Evolutionary conservation across 2,888 invertebrate species (phyloP).

Genomic region (Julus scandinavius): DNA sequence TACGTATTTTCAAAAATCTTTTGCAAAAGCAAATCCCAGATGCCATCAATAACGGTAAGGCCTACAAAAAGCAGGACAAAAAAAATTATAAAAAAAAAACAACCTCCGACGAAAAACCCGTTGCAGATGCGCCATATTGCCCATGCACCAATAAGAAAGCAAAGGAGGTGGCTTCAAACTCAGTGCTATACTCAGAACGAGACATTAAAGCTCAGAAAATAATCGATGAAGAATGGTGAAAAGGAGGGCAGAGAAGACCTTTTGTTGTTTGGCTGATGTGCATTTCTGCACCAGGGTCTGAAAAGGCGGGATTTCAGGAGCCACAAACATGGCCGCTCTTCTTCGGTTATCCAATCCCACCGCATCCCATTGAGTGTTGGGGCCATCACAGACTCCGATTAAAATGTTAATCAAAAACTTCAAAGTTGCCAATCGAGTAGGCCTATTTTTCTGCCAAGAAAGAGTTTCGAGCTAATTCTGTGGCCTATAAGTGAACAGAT

Average conservation of each 20-base stretch:
- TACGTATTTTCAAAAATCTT: neutral
- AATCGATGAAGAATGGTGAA: conserved; percentile 48
- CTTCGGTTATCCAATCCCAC: neutral
- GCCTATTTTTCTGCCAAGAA: neutral
- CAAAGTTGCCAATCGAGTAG: neutral
- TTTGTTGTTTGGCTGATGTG: conserved; percentile 30
- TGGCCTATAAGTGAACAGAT: neutral
- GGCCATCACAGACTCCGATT: neutral
- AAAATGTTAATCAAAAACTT: neutral
- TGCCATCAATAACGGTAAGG: conserved; percentile 6
- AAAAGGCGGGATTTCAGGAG: conserved; percentile 39
- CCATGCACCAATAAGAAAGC: neutral
- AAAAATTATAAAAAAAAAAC: neutral
- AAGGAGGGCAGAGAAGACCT: conserved; percentile 38
- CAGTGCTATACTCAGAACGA: neutral
- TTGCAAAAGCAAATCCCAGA: conserved; percentile 38
- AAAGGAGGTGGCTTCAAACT: conserved; percentile 10
- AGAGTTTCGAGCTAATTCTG: neutral
- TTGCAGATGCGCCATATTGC: conserved; percentile 1
- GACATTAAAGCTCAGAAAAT: conserved; percentile 5
- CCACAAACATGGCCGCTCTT: neutral
- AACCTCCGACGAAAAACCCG: neutral
- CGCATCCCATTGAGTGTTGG: conserved; percentile 17
- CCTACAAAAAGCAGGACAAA: neutral
- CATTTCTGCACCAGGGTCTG: conserved; percentile 31